Conservation (phyloP, 2,888 invertebrate genomes). For the Saturnia pavonia region DNA sequence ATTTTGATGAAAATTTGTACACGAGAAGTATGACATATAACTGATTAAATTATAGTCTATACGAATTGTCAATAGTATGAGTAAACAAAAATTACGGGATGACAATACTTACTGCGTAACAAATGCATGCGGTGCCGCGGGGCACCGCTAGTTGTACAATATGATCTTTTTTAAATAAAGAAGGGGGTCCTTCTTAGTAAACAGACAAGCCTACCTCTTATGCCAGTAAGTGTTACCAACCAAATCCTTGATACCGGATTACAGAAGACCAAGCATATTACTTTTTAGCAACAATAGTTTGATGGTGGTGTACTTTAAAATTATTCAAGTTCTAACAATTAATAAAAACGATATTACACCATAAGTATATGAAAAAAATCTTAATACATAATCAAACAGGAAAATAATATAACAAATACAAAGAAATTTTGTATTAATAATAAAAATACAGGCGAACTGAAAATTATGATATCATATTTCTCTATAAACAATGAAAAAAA, state of each 20-base stretch:
- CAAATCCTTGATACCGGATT: not conserved
- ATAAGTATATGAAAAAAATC: not conserved
- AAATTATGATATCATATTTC: not conserved
- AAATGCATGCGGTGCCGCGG: too few relatives aligned
- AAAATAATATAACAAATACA: not conserved
- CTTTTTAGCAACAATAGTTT: not conserved
- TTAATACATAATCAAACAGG: not conserved
- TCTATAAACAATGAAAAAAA: slow-evolving; percentile 40
- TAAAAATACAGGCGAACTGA: not conserved
- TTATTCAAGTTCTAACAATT: not conserved
- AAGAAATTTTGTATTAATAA: not conserved
- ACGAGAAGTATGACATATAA: too few relatives aligned
- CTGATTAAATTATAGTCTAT: too few relatives aligned
- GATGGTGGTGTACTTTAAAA: not conserved
- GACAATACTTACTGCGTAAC: too few relatives aligned
- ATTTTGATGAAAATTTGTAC: too few relatives aligned
- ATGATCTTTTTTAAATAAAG: too few relatives aligned
- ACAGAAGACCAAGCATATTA: not conserved
- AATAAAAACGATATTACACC: not conserved
- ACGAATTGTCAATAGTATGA: too few relatives aligned
- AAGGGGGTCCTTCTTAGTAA: not conserved
- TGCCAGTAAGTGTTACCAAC: slow-evolving; percentile 41
- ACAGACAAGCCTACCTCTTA: not conserved
- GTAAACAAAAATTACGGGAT: too few relatives aligned
- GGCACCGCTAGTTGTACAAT: too few relatives aligned